These are phyloP conservation scores for Orgyia antiqua DNA, from an alignment of 2,888 invertebrate species.

Conservation along the genomic window DNA sequence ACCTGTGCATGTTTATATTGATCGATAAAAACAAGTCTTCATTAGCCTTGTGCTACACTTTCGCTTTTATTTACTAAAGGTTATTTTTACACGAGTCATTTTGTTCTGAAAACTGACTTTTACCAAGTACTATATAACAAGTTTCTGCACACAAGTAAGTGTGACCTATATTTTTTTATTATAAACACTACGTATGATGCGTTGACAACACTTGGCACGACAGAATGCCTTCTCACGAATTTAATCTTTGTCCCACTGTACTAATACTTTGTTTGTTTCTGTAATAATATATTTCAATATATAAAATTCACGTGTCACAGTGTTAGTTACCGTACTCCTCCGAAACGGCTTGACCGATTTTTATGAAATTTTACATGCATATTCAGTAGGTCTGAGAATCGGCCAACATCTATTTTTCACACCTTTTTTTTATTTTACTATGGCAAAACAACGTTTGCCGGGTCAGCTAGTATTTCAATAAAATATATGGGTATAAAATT, in stretches of 20 bases:
- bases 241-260: slow-evolving; percentile 9
- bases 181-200: slow-evolving; percentile 20
- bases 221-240: slow-evolving; percentile 1
- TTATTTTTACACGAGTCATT: slow-evolving; percentile 34
- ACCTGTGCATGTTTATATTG: slow-evolving; percentile 30
- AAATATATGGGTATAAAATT: too few relatives aligned
- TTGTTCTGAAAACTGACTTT: slow-evolving; percentile 18
- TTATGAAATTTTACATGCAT: too few relatives aligned
- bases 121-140: slow-evolving; percentile 15
- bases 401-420: too few relatives aligned
- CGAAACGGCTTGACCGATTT: too few relatives aligned
- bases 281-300: too few relatives aligned
- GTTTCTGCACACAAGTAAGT: slow-evolving; percentile 20
- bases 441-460: too few relatives aligned
- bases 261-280: background rate
- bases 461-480: too few relatives aligned
- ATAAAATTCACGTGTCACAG: too few relatives aligned
- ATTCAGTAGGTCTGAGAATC: too few relatives aligned
- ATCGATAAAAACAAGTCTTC: slow-evolving; percentile 40
- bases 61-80: slow-evolving; percentile 46
- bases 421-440: too few relatives aligned
- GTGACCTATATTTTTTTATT: slow-evolving; percentile 27
- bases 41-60: slow-evolving; percentile 46
- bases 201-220: slow-evolving; percentile 20
- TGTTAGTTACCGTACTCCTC: too few relatives aligned